Base-by-base conservation (phyloP, 2,113 vertebrate species). In the Gadus chalcogrammus region DNA sequence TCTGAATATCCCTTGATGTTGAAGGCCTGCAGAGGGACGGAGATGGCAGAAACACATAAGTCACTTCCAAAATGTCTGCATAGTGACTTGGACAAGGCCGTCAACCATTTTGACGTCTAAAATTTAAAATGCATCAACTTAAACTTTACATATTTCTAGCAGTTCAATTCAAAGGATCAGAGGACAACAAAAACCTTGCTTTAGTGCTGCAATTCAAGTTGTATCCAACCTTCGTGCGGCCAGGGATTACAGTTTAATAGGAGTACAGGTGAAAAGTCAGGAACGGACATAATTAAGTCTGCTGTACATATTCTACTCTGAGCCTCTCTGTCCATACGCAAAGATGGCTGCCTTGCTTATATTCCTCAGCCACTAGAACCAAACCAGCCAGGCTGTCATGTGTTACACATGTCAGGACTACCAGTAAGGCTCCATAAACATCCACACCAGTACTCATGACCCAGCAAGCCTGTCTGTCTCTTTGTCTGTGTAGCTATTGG, bases 1-100 rank as follows among this genome's bases (percentile, higher is more conserved):
- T 79, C 97, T 91, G 84, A 99, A 99, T 90, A 99, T 97, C 73
- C 97, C 97, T 80, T 99, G 97, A 89, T 99, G 97, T 85, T 99
- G 97, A 79, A 99, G 95, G 83, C 97, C 97, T 99, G 80, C 0
- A 31, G 3, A 53, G 18, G 67, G 3, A 66, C 18, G 64, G 3
- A 63, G 28, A 53, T 5, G n/a, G 17, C 70, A 15, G 59, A 42
- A 17, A 77, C 42, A 48, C 42, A 12, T 11, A 48, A 48, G 42
- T 48, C 42, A 13, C 42, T 48, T 48, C 42, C 42, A 48, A 11
- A 48, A 48, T 12, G 42, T 48, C 4, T 35, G 31, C 31, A 35
- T 35, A 35, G 31, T 35, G 31, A 35, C 31, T 35, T 24, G 24
- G 24, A 24, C 24, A 24, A 24, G 24, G 24, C 24, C 24, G 31